A percentile compares a stretch with the other conserved stretches of the same genome.
Evolutionary conservation across 2,888 invertebrate species (phyloP).

Genomic region (Steromphala cineraria): DNA sequence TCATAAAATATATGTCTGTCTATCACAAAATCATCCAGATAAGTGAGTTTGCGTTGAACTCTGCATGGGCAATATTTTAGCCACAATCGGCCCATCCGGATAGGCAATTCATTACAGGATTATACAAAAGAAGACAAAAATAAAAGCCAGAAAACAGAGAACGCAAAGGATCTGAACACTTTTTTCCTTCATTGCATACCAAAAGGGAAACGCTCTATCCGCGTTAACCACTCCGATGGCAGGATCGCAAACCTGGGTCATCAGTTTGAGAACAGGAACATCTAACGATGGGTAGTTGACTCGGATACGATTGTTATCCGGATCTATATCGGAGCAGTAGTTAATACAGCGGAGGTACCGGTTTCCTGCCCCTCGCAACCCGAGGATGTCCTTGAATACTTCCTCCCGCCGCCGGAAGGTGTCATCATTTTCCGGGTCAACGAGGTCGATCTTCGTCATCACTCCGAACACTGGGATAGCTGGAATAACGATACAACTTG

Average conservation of each 20-base stretch:
- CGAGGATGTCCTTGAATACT: conserved; percentile 27
- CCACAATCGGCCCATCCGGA: too few species aligned
- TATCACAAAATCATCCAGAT: too few species aligned
- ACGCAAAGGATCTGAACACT: not conserved
- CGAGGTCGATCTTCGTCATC: conserved; percentile 32
- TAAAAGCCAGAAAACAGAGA: not conserved
- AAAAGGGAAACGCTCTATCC: not conserved
- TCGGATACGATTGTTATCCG: not conserved
- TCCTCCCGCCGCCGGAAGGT: conserved; percentile 11
- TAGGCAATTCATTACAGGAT: too few species aligned
- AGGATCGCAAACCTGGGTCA: not conserved
- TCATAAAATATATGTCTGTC: too few species aligned
- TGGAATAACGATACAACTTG: not conserved
- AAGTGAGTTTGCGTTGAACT: too few species aligned
- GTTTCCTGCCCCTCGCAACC: conserved; percentile 7
- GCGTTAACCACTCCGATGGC: not conserved
- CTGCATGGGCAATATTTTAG: too few species aligned
- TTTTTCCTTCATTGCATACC: not conserved
- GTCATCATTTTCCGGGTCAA: conserved; percentile 1
- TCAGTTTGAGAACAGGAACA: conserved; percentile 15
- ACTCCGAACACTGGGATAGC: conserved; percentile 34
- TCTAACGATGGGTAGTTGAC: conserved; percentile 18
- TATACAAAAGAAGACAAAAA: not conserved
- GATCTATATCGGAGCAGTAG: conserved; percentile 31
- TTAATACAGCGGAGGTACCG: conserved; percentile 25